These are phyloP conservation scores for Drosophila prosaltans DNA, from an alignment of 1,140 invertebrate genomes.

Conservation along the genomic window DNA sequence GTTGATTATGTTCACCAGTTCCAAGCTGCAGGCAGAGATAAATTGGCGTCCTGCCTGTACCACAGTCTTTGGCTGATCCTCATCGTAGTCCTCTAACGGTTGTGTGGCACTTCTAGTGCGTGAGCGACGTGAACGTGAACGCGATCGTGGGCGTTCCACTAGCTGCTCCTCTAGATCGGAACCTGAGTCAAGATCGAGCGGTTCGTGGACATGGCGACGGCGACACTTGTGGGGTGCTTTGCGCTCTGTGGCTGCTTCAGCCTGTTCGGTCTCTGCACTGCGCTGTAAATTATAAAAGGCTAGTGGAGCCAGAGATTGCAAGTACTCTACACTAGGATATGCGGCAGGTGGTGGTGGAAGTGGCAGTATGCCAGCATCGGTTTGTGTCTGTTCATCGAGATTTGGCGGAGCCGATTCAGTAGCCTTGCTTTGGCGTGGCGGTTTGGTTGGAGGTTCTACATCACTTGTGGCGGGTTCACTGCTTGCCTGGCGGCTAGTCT, in stretches of 20 bases:
- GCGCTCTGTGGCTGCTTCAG: constrained; percentile 48
- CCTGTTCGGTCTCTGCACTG: constrained; percentile 78
- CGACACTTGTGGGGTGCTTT: constrained; percentile 70
- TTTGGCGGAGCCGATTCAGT: constrained; percentile 68
- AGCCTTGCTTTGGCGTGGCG: constrained; percentile 63
- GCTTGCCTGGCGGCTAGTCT: constrained; percentile 72
- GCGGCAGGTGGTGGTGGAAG: constrained; percentile 84
- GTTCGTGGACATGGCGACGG: constrained; percentile 68
- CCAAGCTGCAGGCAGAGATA: constrained; percentile 86
- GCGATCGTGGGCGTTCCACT: constrained; percentile 74
- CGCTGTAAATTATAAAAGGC: constrained; percentile 83
- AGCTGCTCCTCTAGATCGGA: constrained; percentile 73
- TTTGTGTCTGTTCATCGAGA: constrained; percentile 76
- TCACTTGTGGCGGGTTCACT: constrained; percentile 61
- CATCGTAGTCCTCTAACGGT: constrained; percentile 72
- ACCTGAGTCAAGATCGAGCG: constrained; percentile 47
- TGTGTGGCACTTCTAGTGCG: constrained; percentile 81
- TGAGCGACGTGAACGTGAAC: constrained; percentile 61
- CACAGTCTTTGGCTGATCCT: constrained; percentile 84
- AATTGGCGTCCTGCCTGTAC: constrained; percentile 87
- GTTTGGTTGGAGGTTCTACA: constrained; percentile 65
- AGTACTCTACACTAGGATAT: constrained; percentile 84
- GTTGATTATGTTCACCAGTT: constrained; percentile 86
- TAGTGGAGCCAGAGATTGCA: constrained; percentile 83
- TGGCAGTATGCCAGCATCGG: constrained; percentile 84